Evolutionary conservation across 2,113 vertebrate species (phyloP).

Genomic region (Thinocorus orbignyianus): DNA sequence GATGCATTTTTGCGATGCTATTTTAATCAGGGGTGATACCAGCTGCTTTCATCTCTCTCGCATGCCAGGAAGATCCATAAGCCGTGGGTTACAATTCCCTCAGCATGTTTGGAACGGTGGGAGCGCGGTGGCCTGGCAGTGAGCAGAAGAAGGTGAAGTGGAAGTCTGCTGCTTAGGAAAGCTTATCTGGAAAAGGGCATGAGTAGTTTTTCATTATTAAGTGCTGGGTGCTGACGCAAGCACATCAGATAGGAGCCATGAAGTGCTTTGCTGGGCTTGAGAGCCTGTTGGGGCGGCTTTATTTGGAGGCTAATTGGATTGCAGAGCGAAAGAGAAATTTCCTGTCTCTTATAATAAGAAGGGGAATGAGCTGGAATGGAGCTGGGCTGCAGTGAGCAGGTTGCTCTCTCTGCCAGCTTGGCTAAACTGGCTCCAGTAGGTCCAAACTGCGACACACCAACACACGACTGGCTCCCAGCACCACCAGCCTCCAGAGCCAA

Average conservation of each 20-base stretch:
- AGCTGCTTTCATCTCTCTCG: neutral
- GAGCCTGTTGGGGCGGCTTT: neutral
- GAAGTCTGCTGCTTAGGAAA: neutral
- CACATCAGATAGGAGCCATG: neutral
- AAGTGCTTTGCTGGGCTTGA: neutral
- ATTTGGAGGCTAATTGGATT: conserved; percentile 10
- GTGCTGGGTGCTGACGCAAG: neutral
- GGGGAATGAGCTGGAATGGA: neutral
- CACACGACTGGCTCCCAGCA: neutral
- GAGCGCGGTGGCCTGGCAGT: neutral
- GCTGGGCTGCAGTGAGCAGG: neutral
- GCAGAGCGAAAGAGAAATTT: conserved; percentile 19
- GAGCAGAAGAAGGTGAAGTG: neutral
- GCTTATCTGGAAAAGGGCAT: neutral
- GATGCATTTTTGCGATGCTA: neutral
- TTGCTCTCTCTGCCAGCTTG: neutral
- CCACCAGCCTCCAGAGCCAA: neutral
- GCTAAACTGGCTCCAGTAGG: rapidly evolving
- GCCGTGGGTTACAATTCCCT: neutral
- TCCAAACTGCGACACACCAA: neutral
- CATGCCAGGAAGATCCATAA: neutral
- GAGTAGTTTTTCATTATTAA: neutral
- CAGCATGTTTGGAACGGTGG: rapidly evolving
- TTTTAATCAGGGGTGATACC: neutral
- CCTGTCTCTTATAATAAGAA: neutral